phyloP scores from a whole-genome alignment of 2,888 invertebrate species.

The Meandrusa payeni region DNA sequence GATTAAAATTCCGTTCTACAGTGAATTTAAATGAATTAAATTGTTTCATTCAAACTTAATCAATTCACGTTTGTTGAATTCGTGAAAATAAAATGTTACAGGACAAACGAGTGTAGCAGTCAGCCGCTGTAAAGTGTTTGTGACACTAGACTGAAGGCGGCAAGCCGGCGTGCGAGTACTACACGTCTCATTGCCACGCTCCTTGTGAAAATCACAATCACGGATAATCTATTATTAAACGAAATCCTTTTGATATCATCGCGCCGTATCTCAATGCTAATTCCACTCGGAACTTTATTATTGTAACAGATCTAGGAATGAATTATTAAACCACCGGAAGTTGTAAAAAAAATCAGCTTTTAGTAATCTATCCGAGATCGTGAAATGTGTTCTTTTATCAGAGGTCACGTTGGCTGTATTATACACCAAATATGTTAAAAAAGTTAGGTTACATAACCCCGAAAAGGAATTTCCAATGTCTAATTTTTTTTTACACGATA shows the following conservation, averaged over 20 bases:
- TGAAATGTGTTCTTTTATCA: no score
- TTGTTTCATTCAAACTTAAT: not conserved
- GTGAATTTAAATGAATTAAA: no score
- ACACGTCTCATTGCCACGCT: constrained; percentile 62
- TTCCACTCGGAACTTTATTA: not conserved
- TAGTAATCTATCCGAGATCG: no score
- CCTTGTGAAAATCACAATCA: constrained; percentile 38
- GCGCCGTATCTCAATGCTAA: constrained; percentile 11
- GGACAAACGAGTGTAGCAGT: constrained; percentile 49
- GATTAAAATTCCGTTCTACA: no score
- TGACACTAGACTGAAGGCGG: constrained; percentile 52
- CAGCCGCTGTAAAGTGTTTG: constrained; percentile 56
- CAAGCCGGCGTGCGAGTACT: constrained; percentile 39
- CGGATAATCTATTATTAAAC: constrained; percentile 28
- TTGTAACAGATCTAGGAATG: no score
- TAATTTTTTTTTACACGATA: no score
- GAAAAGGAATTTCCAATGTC: no score
- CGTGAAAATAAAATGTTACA: constrained; percentile 21
- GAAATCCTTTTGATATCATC: constrained; percentile 25
- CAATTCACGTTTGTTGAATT: constrained; percentile 16
- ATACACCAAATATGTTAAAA: no score
- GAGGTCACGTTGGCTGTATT: no score
- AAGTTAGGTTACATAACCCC: no score
- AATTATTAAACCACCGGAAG: no score
- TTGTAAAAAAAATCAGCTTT: no score